Base-by-base conservation (phyloP, 2,113 vertebrate species). In the Bettongia penicillata region DNA sequence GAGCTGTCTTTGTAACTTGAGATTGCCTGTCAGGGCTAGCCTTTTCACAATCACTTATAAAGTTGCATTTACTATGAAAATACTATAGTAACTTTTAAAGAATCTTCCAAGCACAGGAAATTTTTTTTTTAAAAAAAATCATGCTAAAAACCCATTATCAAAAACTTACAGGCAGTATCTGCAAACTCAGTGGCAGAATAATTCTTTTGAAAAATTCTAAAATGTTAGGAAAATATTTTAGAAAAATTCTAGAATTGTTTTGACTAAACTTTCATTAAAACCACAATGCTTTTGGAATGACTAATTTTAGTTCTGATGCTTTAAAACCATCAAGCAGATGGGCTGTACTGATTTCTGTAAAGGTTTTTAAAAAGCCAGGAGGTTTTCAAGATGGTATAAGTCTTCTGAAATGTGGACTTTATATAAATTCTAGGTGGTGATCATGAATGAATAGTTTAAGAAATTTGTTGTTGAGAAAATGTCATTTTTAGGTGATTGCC, bases 41-140 rank as follows among this genome's bases (percentile, higher is more conserved):
- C n/a, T 91, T 89, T 96, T 77, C 51, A 77, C 92, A 96, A 68
- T 89, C 90, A 51, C 3, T 51, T 61, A 0, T 90, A 91, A 92
- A 93, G 47, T 95, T 91, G 28, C 84, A 89, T 49, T 92, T 25
- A 91, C 8, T 84, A n/a, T 90, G 89, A 94, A 91, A 48, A 24
- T n/a, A 96, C 22, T 5, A 52, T 8, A 37, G 53, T 51, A 55
- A 37, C 93, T 68, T 94, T 92, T 93, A 90, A 91, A 50, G 77
- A 22, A 91, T 23, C n/a, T 89, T 28, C 47, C 90, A 50, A 91
- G 49, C 48, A 91, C 3, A n/a, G 91, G 48, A 89, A 50, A 37
- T 9, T 9, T 31, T 52, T 95, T 14, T 6, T 84, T n/a, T 47
- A 91, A 53, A 53, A 52, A 52, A 57, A 57, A 53, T 90, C 89